Base-by-base conservation (phyloP, 2,888 invertebrate genomes). In the Dugesia japonica region DNA sequence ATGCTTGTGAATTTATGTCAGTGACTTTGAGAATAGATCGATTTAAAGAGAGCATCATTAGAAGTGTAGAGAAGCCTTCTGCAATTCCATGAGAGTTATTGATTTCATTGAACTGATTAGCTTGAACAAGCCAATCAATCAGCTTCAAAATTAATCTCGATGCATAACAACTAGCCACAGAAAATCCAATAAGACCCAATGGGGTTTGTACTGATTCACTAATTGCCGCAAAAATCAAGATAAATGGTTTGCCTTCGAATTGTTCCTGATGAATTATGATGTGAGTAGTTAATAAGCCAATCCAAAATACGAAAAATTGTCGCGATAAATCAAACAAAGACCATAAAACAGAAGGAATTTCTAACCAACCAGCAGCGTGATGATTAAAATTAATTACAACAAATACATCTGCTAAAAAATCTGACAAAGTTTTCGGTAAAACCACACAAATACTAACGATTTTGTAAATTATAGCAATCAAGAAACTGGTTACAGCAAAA, bases 11-110 rank as follows among this genome's bases (percentile, higher is more conserved):
- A n/a, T 56, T 56, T n/a, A 7, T 23, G 20, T 56, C 56, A n/a
- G n/a, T 56, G 1, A 56, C 56, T 56, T 56, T 56, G 23, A 56
- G 56, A n/a, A 56, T 56, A 9, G 56, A 56, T 56, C 56, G n/a
- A n/a, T 56, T 56, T n/a, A 56, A 56, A 56, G 56, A 56, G 0
- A 86, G 79, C 0, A 87, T 86, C 9, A 87, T 83, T 0, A 87
- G 81, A n/a, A 86, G 81, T 82, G 87, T 84, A 0, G 86, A 87
- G 72, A 87, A 82, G 0, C 87, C 87, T 81, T 87, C 87, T 0
- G 87, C 85, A 83, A 86, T 86, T 4, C 87, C 87, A 75, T 81
- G 81, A 75, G 84, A 83, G 27, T 80, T 80, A 7, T 81, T 56
- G 31, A 23, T 31, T 33, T 73, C 78, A 20, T 27, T 27, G 28